Percentiles rank a stretch among this genome's conserved stretches.
These are phyloP conservation scores for Megalurothrips usitatus DNA, from an alignment of 2,888 invertebrate species.

Conservation along the genomic window DNA sequence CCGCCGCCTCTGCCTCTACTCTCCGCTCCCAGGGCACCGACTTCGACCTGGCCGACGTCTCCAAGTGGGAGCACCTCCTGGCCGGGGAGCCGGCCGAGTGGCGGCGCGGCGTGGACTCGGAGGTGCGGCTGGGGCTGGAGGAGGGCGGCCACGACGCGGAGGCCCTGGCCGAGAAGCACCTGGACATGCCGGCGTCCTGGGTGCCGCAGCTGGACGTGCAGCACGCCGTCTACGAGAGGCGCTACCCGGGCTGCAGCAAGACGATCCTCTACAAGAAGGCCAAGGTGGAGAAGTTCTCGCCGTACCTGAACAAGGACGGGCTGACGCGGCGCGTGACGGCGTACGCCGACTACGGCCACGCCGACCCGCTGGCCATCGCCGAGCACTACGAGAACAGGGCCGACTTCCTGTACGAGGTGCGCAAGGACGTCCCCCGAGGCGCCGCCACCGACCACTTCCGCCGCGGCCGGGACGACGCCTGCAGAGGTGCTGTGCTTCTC, in stretches of 20 bases:
- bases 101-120: conserved; percentile 47
- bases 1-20: conserved; percentile 1
- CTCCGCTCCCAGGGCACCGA: conserved; percentile 45
- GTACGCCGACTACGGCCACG: conserved; percentile 58
- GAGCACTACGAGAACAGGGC: conserved; percentile 57
- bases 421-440: conserved; percentile 52
- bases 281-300: conserved; percentile 70
- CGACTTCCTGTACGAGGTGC: conserved; percentile 58
- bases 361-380: conserved; percentile 43
- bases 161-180: conserved; percentile 57
- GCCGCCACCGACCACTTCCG: conserved; percentile 58
- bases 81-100: conserved; percentile 61
- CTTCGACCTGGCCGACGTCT: conserved; percentile 58
- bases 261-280: conserved; percentile 66
- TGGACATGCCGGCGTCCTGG: conserved; percentile 74
- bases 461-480: conserved; percentile 63
- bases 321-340: conserved; percentile 59
- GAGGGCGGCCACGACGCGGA: conserved; percentile 30
- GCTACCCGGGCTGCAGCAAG: conserved; percentile 71
- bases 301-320: conserved; percentile 70
- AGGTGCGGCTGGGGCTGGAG: conserved; percentile 44
- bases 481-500: conserved; percentile 64
- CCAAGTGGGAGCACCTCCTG: conserved; percentile 69
- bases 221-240: conserved; percentile 57
- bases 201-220: conserved; percentile 62